Percentiles rank a stretch among this genome's conserved stretches.
These are phyloP conservation scores for Atrina japonica DNA, from an alignment of 2,888 invertebrate species.

Conservation along the genomic window DNA sequence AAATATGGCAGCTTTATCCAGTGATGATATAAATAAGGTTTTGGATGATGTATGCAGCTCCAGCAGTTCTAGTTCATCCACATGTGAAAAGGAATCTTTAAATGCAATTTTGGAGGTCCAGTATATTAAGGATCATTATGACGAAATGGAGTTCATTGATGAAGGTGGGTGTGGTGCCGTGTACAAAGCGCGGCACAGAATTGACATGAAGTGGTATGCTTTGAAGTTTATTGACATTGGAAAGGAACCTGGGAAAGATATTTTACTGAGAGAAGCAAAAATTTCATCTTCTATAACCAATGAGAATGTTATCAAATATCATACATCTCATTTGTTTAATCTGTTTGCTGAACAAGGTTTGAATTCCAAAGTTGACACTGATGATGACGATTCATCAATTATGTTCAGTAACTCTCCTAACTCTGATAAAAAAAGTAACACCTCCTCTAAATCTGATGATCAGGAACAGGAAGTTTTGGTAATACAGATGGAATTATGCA, in stretches of 20 bases:
- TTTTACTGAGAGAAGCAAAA: not conserved
- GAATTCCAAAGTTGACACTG: no score
- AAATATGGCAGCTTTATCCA: no score
- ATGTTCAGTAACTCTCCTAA: no score
- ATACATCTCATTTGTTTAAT: not conserved
- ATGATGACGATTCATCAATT: no score
- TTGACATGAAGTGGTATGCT: not conserved
- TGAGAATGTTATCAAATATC: not conserved
- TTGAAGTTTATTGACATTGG: not conserved
- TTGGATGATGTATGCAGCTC: no score
- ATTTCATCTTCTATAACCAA: not conserved
- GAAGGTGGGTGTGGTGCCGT: not conserved
- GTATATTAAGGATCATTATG: no score
- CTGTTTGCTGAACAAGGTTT: no score
- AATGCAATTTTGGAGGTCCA: no score
- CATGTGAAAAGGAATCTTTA: no score
- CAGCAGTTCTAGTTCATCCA: no score
- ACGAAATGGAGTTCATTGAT: not conserved
- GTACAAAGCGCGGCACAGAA: not conserved
- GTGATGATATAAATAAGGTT: no score
- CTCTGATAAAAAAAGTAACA: no score
- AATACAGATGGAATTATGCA: not conserved
- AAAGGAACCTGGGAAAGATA: not conserved
- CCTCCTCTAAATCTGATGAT: not conserved
- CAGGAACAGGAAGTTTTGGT: not conserved